Evolutionary conservation across 2,888 invertebrate genomes (phyloP).

Genomic region (Lasioglossum leucozonium): DNA sequence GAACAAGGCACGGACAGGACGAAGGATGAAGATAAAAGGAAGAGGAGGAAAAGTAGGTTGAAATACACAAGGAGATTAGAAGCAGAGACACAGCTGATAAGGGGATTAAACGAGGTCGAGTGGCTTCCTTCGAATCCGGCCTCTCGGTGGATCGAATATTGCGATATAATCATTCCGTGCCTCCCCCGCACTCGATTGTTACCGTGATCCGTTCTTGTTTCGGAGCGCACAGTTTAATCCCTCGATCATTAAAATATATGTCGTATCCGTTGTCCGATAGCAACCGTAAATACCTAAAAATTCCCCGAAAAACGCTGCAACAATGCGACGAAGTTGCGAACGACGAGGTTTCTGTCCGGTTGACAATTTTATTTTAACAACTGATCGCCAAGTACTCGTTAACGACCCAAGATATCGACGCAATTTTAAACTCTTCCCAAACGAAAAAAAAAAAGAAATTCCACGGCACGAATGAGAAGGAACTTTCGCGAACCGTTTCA

Average conservation of each 20-base stretch:
- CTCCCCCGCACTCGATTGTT: not conserved
- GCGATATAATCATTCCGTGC: slow-evolving; percentile 43
- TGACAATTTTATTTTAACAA: no score
- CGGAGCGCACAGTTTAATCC: slow-evolving; percentile 28
- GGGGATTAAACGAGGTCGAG: slow-evolving; percentile 63
- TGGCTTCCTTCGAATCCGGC: slow-evolving; percentile 48
- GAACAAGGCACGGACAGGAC: slow-evolving; percentile 13
- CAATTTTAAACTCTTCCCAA: not conserved
- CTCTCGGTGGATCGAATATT: slow-evolving; percentile 50
- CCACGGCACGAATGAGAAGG: not conserved
- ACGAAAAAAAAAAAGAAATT: not conserved
- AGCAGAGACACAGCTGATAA: slow-evolving; percentile 55
- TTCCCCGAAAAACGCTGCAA: not conserved
- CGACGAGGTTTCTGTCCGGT: no score
- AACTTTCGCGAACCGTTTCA: not conserved
- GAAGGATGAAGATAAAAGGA: slow-evolving; percentile 17
- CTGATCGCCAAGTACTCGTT: not conserved
- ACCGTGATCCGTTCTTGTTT: slow-evolving; percentile 12
- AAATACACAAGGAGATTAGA: slow-evolving; percentile 53
- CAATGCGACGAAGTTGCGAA: not conserved
- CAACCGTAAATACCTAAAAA: not conserved
- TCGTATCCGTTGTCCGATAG: slow-evolving; percentile 6
- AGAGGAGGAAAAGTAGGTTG: slow-evolving; percentile 11
- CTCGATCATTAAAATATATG: slow-evolving; percentile 12
- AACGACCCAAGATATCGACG: not conserved